Base-by-base conservation (phyloP, 2,113 vertebrate species). In the Octodon degus region DNA sequence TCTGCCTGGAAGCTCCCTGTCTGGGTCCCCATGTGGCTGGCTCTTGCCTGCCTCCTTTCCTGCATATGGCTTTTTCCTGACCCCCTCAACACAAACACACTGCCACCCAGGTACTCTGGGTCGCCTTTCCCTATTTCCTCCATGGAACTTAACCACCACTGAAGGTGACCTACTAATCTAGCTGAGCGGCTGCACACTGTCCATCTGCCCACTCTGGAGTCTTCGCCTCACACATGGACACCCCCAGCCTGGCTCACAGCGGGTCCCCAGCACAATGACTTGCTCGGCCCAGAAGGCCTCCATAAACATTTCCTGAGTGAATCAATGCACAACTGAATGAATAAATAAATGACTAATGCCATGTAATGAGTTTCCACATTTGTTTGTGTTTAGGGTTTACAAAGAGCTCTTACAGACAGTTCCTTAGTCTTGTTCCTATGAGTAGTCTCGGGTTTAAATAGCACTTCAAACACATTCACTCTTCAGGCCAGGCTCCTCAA, bases 251-350 rank as follows among this genome's bases (percentile, higher is more conserved):
- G 10, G 27, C 25, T 81, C 63, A 9, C 43, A 3, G 37, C 53
- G 11, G 81, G 62, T 79, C 67, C 77, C 37, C 63, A 50, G 50
- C 37, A 20, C 70, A 2, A 32, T 58, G 87, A 43, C 30, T 12
- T 0, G 8, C 43, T 53, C 20, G 90, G 53, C 86, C 76, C 88
- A 32, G 7, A 43, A 76, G 40, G 80, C 34, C 37, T 82, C 87
- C 24, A 14, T 86, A 95, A 91, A 94, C 67, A 83, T 77, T 83
- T 40, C 14, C 83, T 43, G 68, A 80, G 7, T 84, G 93, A 97
- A 80, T 79, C 93, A 27, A 72, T 6, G 65, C 60, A 32, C 47
- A 62, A 72, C 43, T 7, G 79, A 93, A 76, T 1, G 74, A 83
- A 63, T 63, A 93, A 95, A 89, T 91, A 91, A 86, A 77, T 65